A percentile compares a stretch with the other conserved stretches of the same genome.
phyloP scores from a whole-genome alignment of 2,888 invertebrate genomes.

The Pterostichus niger region DNA sequence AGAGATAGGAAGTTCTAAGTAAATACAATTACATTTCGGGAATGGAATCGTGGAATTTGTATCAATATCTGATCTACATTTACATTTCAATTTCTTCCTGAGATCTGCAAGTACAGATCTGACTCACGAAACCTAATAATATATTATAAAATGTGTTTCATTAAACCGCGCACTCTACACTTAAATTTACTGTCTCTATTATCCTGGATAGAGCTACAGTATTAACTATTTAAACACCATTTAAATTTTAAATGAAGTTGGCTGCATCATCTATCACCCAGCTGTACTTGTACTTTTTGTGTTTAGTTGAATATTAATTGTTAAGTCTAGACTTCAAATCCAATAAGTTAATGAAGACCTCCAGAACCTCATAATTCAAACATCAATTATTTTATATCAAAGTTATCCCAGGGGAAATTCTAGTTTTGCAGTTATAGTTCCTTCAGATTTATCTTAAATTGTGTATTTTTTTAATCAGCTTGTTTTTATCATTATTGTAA shows the following conservation, averaged over 20 bases:
- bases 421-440: too few relatives aligned
- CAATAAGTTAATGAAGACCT: too few relatives aligned
- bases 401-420: too few relatives aligned
- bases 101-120: too few relatives aligned
- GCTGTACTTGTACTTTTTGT: constrained; percentile 15
- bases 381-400: too few relatives aligned
- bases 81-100: neutral
- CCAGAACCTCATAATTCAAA: too few relatives aligned
- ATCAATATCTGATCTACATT: constrained; percentile 13
- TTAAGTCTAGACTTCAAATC: neutral
- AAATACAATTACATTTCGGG: constrained; percentile 12
- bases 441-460: too few relatives aligned
- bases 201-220: constrained; percentile 7
- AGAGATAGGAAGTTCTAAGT: constrained; percentile 3
- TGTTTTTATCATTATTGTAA: too few relatives aligned
- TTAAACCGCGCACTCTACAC: constrained; percentile 10
- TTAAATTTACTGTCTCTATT: constrained; percentile 28
- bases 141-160: neutral
- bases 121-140: too few relatives aligned
- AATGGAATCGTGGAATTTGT: neutral
- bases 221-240: constrained; percentile 45
- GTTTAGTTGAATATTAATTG: constrained; percentile 31
- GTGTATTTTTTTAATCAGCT: too few relatives aligned
- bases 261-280: constrained; percentile 1
- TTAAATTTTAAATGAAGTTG: constrained; percentile 40